Conservation (phyloP, 2,888 invertebrate species). For the Trissolcus japonicus region DNA sequence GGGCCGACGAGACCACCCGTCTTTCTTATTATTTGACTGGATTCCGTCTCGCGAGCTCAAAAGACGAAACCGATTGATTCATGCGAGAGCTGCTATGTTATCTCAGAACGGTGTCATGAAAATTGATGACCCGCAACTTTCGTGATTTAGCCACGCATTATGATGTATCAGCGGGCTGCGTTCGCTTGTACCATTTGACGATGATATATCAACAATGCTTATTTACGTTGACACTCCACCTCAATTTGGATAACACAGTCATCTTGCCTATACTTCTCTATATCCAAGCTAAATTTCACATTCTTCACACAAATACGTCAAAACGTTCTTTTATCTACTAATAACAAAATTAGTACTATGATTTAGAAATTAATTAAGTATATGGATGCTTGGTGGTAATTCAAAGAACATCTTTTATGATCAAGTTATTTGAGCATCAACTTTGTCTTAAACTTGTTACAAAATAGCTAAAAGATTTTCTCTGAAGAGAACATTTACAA, state of each 20-base stretch:
- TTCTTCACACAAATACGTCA: too few relatives aligned
- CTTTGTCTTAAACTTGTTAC: constrained; percentile 8
- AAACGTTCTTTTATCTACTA: too few relatives aligned
- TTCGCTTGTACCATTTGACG: constrained; percentile 42
- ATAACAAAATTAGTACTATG: too few relatives aligned
- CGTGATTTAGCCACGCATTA: constrained; percentile 51
- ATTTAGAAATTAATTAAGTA: too few relatives aligned
- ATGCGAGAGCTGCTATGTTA: constrained; percentile 36
- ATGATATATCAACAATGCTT: constrained; percentile 21
- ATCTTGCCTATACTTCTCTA: too few relatives aligned
- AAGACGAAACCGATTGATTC: constrained; percentile 58
- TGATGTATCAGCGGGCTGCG: constrained; percentile 36
- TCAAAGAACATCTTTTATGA: too few relatives aligned
- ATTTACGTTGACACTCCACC: too few relatives aligned
- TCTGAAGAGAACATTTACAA: background rate
- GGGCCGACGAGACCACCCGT: constrained; percentile 57
- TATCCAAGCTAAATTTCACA: too few relatives aligned
- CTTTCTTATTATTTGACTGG: constrained; percentile 56
- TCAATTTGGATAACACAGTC: too few relatives aligned
- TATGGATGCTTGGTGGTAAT: too few relatives aligned
- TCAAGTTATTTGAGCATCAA: background rate
- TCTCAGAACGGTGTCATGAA: constrained; percentile 52
- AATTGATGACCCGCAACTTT: constrained; percentile 56
- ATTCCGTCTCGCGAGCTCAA: constrained; percentile 58
- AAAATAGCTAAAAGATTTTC: constrained; percentile 5